phyloP scores from a whole-genome alignment of 2,797 vertebrate species.

The Lepidocolaptes lacrymiger region DNA sequence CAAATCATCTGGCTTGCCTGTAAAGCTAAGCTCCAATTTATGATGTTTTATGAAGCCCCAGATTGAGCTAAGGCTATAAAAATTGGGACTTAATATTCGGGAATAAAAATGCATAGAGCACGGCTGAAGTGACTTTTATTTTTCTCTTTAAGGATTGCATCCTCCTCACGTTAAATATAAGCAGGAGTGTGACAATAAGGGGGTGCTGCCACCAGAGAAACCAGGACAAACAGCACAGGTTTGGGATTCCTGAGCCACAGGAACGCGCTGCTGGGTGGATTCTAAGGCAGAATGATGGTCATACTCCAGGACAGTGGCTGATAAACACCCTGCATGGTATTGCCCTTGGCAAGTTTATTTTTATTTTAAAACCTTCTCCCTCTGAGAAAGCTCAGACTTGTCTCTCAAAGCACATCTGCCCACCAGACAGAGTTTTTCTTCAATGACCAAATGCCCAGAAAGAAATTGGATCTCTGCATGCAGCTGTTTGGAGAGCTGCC shows the following conservation, averaged over 20 bases:
- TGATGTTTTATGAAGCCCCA: slow-evolving; percentile 58
- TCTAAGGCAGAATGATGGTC: background rate
- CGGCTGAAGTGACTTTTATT: background rate
- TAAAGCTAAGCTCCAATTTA: slow-evolving; percentile 54
- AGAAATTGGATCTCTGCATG: background rate
- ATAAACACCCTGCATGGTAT: background rate
- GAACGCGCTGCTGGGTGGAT: background rate
- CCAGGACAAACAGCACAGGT: background rate
- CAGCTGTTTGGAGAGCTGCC: background rate
- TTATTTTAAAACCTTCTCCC: background rate
- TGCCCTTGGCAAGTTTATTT: background rate
- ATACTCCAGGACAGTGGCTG: background rate
- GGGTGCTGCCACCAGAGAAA: background rate
- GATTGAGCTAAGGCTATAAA: slow-evolving; percentile 53
- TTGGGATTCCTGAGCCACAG: background rate
- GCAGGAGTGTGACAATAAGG: background rate
- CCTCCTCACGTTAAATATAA: background rate
- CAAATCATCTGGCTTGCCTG: slow-evolving; percentile 51
- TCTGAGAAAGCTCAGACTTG: background rate
- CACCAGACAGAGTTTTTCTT: background rate
- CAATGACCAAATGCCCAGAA: background rate
- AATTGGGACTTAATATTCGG: slow-evolving; percentile 61
- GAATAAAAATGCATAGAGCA: slow-evolving; percentile 41
- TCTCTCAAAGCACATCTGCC: slow-evolving; percentile 35
- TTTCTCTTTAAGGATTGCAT: background rate